These are phyloP conservation scores for Proteles cristata DNA, from an alignment of 2,113 vertebrate species.

Conservation along the genomic window DNA sequence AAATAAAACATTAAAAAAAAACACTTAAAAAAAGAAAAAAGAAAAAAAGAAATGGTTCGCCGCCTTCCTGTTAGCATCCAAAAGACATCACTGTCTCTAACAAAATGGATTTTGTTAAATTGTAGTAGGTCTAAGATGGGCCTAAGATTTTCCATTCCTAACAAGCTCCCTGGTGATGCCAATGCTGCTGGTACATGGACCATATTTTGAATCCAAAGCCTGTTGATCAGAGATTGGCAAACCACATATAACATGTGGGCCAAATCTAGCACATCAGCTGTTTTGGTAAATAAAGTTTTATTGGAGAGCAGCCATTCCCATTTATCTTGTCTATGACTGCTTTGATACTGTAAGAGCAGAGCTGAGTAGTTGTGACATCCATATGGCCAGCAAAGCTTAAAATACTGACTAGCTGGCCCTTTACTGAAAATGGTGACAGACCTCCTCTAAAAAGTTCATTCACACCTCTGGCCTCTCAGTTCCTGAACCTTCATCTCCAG, in stretches of 20 bases:
- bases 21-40: not conserved
- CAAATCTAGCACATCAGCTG: not conserved
- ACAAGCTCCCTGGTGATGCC: not conserved
- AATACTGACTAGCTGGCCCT: not conserved
- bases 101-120: conserved; percentile 4
- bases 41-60: not conserved
- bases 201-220: not conserved
- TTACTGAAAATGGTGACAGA: not conserved
- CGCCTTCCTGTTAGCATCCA: not conserved
- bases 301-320: not conserved
- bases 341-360: not conserved
- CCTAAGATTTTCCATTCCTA: not conserved
- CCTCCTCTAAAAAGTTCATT: not conserved
- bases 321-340: not conserved
- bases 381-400: not conserved
- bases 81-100: not conserved
- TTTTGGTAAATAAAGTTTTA: conserved; percentile 29
- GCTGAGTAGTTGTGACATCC: not conserved
- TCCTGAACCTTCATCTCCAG: not conserved
- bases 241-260: not conserved
- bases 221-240: not conserved
- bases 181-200: not conserved
- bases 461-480: not conserved
- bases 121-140: not conserved
- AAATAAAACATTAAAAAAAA: too few species aligned